Evolutionary conservation across 2,888 invertebrate species (phyloP).

Genomic region (Polymixis flavicincta): DNA sequence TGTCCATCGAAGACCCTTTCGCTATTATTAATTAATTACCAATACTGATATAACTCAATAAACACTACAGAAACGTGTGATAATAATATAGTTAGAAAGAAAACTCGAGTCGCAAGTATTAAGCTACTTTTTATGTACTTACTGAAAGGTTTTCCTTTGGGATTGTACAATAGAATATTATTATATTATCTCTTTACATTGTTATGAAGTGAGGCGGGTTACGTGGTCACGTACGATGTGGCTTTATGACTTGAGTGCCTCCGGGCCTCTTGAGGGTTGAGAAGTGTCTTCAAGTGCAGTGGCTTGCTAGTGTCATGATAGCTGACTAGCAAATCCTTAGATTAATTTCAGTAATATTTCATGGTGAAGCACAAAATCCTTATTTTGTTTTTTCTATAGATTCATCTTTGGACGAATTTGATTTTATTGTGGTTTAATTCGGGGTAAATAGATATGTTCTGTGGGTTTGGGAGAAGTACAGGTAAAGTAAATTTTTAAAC

Average conservation of each 20-base stretch:
- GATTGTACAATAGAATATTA: constrained; percentile 50
- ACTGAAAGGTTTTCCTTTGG: constrained; percentile 37
- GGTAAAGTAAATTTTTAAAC: too few relatives aligned
- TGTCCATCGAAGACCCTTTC: neutral
- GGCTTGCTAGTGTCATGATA: neutral
- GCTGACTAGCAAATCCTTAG: neutral
- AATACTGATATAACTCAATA: constrained; percentile 13
- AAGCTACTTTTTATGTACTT: constrained; percentile 38
- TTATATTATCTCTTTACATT: constrained; percentile 42
- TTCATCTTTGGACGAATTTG: neutral
- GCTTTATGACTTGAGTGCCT: constrained; percentile 20
- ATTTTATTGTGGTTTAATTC: neutral
- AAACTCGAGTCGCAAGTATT: constrained; percentile 18
- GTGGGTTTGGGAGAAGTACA: neutral
- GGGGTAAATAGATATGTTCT: too few relatives aligned
- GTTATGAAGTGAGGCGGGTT: constrained; percentile 28
- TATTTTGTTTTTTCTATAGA: neutral
- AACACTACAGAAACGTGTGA: neutral
- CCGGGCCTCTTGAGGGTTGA: neutral
- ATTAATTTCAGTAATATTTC: neutral
- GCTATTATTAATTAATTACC: neutral
- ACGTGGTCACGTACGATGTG: constrained; percentile 45
- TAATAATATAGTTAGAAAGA: neutral
- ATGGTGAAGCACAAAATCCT: neutral
- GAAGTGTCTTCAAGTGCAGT: constrained; percentile 1